Conservation (phyloP, 2,113 vertebrate species). For the Ailurus styani region DNA sequence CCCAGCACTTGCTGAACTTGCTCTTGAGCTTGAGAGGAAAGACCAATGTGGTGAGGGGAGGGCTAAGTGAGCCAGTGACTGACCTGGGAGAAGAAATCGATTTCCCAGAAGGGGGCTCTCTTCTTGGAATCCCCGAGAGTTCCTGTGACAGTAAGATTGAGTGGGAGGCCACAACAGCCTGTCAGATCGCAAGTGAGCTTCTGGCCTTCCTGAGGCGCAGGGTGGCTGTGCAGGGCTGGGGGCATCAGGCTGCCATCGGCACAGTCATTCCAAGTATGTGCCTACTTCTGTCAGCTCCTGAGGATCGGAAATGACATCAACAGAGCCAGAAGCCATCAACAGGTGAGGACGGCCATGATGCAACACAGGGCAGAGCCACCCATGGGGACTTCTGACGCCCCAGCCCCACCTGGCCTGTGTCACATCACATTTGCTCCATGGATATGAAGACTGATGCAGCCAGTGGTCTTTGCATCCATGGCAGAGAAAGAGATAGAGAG, state of each 20-base stretch:
- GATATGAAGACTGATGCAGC: neutral
- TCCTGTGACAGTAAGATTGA: slow-evolving; percentile 44
- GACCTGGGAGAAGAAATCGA: neutral
- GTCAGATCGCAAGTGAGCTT: neutral
- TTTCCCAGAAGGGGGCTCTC: slow-evolving; percentile 2
- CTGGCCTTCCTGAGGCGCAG: neutral
- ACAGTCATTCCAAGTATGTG: neutral
- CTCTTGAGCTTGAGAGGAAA: neutral
- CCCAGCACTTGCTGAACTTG: neutral
- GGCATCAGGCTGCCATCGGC: neutral
- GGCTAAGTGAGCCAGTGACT: neutral
- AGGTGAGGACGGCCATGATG: neutral
- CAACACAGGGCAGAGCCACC: neutral
- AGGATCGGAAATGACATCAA: neutral
- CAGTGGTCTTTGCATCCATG: neutral
- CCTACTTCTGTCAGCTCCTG: neutral
- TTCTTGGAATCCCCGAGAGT: slow-evolving; percentile 11
- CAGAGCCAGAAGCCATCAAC: neutral
- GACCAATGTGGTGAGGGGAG: neutral
- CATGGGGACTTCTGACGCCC: neutral
- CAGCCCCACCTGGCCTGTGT: neutral
- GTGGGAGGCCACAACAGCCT: neutral
- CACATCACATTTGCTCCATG: too few species aligned
- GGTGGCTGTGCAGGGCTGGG: neutral
- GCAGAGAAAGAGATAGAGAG: neutral